Evolutionary conservation across 2,113 vertebrate genomes (phyloP).

Genomic region (Semicossyphus pulcher): DNA sequence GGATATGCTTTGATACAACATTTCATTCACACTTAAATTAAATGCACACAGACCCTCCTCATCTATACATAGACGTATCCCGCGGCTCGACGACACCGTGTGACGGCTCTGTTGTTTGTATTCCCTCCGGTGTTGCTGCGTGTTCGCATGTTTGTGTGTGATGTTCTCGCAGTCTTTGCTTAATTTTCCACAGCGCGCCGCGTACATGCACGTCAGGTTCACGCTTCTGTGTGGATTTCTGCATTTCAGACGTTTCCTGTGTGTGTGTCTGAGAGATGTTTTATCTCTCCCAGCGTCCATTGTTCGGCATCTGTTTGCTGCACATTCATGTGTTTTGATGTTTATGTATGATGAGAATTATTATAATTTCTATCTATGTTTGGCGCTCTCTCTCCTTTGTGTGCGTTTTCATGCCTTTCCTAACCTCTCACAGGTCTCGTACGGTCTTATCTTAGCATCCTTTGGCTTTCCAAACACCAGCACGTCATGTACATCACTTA

Average conservation of each 20-base stretch:
- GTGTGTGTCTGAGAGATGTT: constrained; percentile 22
- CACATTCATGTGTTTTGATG: constrained; percentile 50
- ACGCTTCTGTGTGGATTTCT: constrained; percentile 23
- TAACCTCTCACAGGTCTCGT: constrained; percentile 19
- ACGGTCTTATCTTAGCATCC: constrained; percentile 33
- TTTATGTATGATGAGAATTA: constrained; percentile 16
- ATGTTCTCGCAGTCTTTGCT: constrained; percentile 44
- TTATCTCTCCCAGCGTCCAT: constrained; percentile 43
- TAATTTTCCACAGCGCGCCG: constrained; percentile 47
- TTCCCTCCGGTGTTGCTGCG: constrained; percentile 41
- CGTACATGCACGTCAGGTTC: constrained; percentile 36
- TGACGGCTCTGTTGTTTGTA: constrained; percentile 42
- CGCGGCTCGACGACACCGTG: constrained; percentile 34
- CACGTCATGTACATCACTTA: constrained; percentile 39
- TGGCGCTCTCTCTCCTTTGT: constrained; percentile 7
- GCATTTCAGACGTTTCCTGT: constrained; percentile 3
- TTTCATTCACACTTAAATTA: constrained; percentile 58
- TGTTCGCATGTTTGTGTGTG: constrained; percentile 18
- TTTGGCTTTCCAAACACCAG: constrained; percentile 38
- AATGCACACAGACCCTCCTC: constrained; percentile 34
- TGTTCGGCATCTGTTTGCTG: constrained; percentile 40
- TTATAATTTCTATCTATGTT: constrained; percentile 33
- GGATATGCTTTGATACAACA: constrained; percentile 40
- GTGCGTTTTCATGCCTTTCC: neutral
- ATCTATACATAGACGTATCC: constrained; percentile 27